phyloP scores from a whole-genome alignment of 2,113 vertebrate genomes.

The Myotis brandtii region DNA sequence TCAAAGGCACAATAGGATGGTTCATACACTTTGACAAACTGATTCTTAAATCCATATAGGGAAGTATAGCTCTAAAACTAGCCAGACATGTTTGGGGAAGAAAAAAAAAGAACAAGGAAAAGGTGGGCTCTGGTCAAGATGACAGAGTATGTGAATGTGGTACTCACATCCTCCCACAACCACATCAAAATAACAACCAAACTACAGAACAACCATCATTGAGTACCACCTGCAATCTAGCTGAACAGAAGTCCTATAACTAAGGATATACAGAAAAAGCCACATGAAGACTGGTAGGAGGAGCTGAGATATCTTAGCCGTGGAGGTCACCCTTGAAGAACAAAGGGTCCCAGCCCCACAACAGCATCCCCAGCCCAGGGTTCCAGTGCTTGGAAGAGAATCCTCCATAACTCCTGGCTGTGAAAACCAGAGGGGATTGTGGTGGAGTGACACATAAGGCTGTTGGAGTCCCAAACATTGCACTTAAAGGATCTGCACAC shows the following conservation, averaged over 20 bases:
- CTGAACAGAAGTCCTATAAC: not conserved
- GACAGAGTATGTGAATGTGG: not conserved
- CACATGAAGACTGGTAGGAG: not conserved
- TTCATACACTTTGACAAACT: conserved; percentile 7
- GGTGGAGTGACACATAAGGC: not conserved
- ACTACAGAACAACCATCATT: not conserved
- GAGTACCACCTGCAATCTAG: not conserved
- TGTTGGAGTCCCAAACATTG: not conserved
- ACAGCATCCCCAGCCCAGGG: not conserved
- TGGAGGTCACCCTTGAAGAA: not conserved
- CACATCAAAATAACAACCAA: not conserved
- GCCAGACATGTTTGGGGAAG: not conserved
- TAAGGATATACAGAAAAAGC: not conserved
- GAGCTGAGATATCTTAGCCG: not conserved
- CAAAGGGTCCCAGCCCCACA: not conserved
- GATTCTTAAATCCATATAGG: not conserved
- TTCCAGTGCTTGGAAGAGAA: not conserved
- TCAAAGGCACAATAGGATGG: conserved; percentile 19
- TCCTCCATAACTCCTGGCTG: not conserved
- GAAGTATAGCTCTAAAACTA: not conserved
- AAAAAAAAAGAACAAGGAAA: not conserved
- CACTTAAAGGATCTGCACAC: not conserved
- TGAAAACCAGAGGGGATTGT: not conserved
- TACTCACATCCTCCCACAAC: not conserved
- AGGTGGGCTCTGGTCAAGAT: not conserved